phyloP scores from a whole-genome alignment of 1,140 invertebrate genomes.

The Calephelis virginiensis region DNA sequence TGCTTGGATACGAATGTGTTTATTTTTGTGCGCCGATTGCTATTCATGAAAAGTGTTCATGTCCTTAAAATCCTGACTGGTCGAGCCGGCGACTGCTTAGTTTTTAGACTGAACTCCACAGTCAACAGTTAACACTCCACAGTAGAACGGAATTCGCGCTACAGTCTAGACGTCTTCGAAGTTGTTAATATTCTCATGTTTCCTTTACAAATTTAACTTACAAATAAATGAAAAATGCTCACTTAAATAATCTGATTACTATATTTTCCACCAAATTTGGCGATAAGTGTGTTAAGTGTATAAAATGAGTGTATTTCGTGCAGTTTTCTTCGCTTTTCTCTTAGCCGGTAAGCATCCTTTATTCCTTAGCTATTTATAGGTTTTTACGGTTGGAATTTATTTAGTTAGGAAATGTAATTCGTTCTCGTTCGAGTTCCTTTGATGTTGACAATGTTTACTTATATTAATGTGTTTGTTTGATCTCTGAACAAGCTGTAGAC shows the following conservation, averaged over 20 bases:
- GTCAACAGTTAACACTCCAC: slow-evolving; percentile 24
- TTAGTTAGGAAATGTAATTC: slow-evolving; percentile 61
- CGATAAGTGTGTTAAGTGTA: slow-evolving; percentile 42
- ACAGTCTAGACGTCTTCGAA: slow-evolving; percentile 31
- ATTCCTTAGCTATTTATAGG: slow-evolving; percentile 67
- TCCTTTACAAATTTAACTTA: slow-evolving; percentile 38
- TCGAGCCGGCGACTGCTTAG: not conserved
- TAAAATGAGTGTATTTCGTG: slow-evolving; percentile 55
- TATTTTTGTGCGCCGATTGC: slow-evolving; percentile 46
- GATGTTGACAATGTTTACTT: slow-evolving; percentile 43
- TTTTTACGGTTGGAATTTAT: slow-evolving; percentile 62
- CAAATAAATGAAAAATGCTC: slow-evolving; percentile 53
- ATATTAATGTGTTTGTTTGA: slow-evolving; percentile 19
- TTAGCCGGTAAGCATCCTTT: slow-evolving; percentile 66
- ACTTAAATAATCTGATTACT: slow-evolving; percentile 23
- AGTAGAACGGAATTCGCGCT: slow-evolving; percentile 35
- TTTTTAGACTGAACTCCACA: not conserved
- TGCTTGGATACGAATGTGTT: slow-evolving; percentile 36
- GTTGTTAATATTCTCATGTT: slow-evolving; percentile 33
- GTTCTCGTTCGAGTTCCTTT: slow-evolving; percentile 56
- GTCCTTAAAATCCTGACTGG: slow-evolving; percentile 41
- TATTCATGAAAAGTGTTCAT: slow-evolving; percentile 52
- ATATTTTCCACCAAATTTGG: slow-evolving; percentile 30
- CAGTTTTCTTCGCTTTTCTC: slow-evolving; percentile 54
- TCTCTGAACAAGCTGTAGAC: not conserved